Evolutionary conservation across 2,113 vertebrate species (phyloP).

Genomic region (Merops nubicus): DNA sequence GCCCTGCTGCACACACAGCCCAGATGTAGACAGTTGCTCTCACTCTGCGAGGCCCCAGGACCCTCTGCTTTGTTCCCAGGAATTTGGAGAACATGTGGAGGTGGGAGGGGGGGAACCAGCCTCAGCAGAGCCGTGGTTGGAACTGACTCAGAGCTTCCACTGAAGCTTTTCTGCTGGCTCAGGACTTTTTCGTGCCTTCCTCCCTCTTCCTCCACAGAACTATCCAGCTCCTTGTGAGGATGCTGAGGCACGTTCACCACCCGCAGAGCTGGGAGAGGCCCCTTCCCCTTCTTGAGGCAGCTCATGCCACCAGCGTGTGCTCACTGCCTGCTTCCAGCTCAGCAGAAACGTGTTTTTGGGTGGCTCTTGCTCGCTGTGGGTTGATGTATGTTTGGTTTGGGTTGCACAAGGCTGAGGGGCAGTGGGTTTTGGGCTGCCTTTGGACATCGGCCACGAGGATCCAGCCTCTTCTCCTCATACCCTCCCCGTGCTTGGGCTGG

Average conservation of each 20-base stretch:
- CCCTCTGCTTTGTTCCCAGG: background rate
- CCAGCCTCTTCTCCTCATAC: background rate
- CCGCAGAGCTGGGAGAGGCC: background rate
- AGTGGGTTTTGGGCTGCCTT: background rate
- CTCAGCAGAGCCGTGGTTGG: background rate
- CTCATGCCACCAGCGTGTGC: background rate
- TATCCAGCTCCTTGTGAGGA: background rate
- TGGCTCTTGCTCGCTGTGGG: background rate
- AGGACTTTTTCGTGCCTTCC: background rate
- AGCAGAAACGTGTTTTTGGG: background rate
- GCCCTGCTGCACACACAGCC: background rate
- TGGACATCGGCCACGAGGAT: background rate
- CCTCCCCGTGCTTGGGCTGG: background rate
- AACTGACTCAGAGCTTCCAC: slow-evolving; percentile 6
- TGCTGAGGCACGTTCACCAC: background rate
- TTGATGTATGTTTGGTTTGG: fast-evolving
- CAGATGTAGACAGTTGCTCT: background rate
- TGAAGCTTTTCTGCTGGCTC: background rate
- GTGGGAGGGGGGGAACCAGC: background rate
- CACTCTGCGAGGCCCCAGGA: background rate
- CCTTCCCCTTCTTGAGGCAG: background rate
- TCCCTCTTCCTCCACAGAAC: background rate
- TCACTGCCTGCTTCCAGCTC: fast-evolving
- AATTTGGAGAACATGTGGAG: fast-evolving
- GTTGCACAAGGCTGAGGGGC: background rate